Conservation (phyloP, 2,888 invertebrate species). For the Hemaris fuciformis region DNA sequence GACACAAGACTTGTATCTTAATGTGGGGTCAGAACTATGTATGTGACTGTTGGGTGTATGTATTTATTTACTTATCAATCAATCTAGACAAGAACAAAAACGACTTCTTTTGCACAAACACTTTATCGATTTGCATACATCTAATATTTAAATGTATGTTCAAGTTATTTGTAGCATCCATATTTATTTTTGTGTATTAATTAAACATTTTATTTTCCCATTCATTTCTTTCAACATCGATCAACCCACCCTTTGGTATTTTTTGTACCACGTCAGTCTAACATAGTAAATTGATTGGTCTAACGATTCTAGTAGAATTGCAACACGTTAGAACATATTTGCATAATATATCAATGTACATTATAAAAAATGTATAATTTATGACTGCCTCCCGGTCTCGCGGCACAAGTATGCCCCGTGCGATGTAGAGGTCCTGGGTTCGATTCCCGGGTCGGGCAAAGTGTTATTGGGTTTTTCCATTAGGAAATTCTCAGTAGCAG, state of each 20-base stretch:
- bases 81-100: not conserved
- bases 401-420: no score
- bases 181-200: conserved; percentile 1
- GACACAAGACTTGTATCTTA: no score
- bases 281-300: not conserved
- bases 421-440: no score
- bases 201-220: not conserved
- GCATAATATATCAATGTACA: no score
- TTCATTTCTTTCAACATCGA: not conserved
- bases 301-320: not conserved
- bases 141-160: conserved; percentile 5
- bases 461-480: no score
- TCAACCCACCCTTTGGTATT: not conserved
- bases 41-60: no score
- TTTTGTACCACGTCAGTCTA: not conserved
- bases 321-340: not conserved
- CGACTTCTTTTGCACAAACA: not conserved
- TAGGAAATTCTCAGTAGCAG: no score
- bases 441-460: no score
- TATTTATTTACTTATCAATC: no score
- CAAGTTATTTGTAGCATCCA: not conserved
- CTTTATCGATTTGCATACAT: not conserved
- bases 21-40: no score
- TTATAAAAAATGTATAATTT: no score
- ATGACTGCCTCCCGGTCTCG: no score